Evolutionary conservation across 2,888 invertebrate species (phyloP).

Genomic region (Protodeltote pygarga): DNA sequence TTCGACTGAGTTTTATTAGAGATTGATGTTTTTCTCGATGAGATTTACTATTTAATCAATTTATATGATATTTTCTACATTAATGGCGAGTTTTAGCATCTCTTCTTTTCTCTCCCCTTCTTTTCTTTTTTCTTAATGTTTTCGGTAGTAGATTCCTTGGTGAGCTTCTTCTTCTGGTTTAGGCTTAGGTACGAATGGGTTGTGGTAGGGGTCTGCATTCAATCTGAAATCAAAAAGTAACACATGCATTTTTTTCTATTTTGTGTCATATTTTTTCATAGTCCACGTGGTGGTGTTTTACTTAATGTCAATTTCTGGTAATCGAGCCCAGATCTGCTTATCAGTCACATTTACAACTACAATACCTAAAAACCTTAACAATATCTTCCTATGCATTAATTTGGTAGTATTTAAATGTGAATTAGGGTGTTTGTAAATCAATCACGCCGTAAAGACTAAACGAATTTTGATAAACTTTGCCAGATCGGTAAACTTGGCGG

Average conservation of each 20-base stretch:
- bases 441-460: too few relatives aligned
- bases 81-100: constrained; percentile 35
- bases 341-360: too few relatives aligned
- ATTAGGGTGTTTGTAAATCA: too few relatives aligned
- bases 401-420: too few relatives aligned
- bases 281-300: too few relatives aligned
- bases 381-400: too few relatives aligned
- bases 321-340: too few relatives aligned
- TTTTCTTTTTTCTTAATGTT: constrained; percentile 19
- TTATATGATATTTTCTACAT: constrained; percentile 24
- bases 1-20: background rate
- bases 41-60: constrained; percentile 21
- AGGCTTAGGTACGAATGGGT: constrained; percentile 92
- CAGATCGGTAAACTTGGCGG: too few relatives aligned
- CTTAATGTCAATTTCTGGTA: too few relatives aligned
- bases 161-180: constrained; percentile 80
- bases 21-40: constrained; percentile 18
- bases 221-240: constrained; percentile 85
- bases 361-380: too few relatives aligned
- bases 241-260: too few relatives aligned
- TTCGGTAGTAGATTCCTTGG: constrained; percentile 52
- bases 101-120: constrained; percentile 14
- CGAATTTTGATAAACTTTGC: too few relatives aligned
- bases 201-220: constrained; percentile 92
- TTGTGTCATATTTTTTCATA: background rate